Conservation (phyloP, 1,140 invertebrate genomes). For the Cydia pomonella region DNA sequence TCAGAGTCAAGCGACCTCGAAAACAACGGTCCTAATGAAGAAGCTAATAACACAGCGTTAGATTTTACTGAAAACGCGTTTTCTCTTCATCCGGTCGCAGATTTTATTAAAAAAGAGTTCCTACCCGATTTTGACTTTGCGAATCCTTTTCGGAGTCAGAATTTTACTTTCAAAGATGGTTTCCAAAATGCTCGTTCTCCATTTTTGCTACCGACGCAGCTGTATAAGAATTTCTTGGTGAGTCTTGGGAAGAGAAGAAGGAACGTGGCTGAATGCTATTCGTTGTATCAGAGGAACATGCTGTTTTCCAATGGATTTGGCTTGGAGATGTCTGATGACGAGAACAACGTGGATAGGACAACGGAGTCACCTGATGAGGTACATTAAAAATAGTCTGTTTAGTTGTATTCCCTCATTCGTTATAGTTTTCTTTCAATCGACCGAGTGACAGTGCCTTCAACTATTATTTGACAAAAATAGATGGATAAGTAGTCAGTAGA, state of each 20-base stretch:
- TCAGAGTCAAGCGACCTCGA: constrained; percentile 74
- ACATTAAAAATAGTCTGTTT: constrained; percentile 34
- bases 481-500: too few species aligned
- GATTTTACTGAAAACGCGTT: constrained; percentile 71
- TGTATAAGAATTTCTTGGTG: constrained; percentile 89
- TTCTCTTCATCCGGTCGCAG: constrained; percentile 68
- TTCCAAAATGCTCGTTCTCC: constrained; percentile 69
- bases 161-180: constrained; percentile 69
- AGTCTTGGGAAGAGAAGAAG: constrained; percentile 80
- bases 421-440: too few species aligned
- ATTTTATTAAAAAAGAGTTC: constrained; percentile 80
- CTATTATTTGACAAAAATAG: too few species aligned
- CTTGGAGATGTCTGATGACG: constrained; percentile 74
- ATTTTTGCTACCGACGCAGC: constrained; percentile 86
- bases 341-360: constrained; percentile 67
- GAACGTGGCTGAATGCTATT: constrained; percentile 75
- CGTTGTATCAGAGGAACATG: constrained; percentile 78
- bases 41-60: constrained; percentile 55
- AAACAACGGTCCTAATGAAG: constrained; percentile 67
- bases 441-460: too few species aligned
- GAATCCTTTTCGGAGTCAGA: constrained; percentile 72
- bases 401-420: too few species aligned
- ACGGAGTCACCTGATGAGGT: constrained; percentile 78
- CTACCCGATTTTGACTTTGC: constrained; percentile 75
- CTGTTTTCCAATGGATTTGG: constrained; percentile 73